Percentiles rank a stretch among this genome's conserved stretches.
phyloP scores from a whole-genome alignment of 2,797 vertebrate species.

The Acanthurus tractus region DNA sequence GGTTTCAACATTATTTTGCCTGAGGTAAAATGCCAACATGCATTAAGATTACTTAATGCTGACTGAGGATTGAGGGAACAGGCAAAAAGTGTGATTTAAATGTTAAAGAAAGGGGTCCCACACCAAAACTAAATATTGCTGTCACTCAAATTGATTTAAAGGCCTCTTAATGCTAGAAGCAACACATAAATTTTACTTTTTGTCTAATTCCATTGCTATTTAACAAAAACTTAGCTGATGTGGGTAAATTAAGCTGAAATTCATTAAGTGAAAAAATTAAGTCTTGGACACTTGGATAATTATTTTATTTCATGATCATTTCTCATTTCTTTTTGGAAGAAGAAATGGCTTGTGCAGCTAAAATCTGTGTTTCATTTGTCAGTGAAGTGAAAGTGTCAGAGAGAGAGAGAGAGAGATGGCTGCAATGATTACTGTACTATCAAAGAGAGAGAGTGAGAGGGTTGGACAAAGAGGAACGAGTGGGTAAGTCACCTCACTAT shows the following conservation, averaged over 20 bases:
- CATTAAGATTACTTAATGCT: neutral
- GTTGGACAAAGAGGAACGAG: conserved; percentile 15
- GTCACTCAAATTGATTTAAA: neutral
- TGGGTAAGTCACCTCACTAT: conserved; percentile 36
- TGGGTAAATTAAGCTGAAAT: neutral
- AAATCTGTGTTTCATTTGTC: neutral
- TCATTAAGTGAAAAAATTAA: too few species aligned
- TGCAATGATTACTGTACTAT: conserved; percentile 21
- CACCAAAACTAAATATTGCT: too few species aligned
- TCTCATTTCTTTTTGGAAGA: neutral
- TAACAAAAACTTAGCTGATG: neutral
- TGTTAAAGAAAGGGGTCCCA: too few species aligned
- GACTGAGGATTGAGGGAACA: neutral
- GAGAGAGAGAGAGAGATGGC: conserved; percentile 7
- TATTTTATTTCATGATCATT: conserved; percentile 2
- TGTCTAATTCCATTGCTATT: neutral
- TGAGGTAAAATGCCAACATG: neutral
- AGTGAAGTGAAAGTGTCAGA: neutral
- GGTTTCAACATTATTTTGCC: neutral
- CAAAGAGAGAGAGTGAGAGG: conserved; percentile 9
- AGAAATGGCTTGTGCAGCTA: neutral
- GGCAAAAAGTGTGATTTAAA: neutral
- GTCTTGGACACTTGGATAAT: neutral
- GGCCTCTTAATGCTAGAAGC: neutral
- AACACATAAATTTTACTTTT: neutral